A percentile compares a stretch with the other conserved stretches of the same genome.
Conservation (phyloP, 1,140 invertebrate species). For the Helicorthomorpha holstii region DNA sequence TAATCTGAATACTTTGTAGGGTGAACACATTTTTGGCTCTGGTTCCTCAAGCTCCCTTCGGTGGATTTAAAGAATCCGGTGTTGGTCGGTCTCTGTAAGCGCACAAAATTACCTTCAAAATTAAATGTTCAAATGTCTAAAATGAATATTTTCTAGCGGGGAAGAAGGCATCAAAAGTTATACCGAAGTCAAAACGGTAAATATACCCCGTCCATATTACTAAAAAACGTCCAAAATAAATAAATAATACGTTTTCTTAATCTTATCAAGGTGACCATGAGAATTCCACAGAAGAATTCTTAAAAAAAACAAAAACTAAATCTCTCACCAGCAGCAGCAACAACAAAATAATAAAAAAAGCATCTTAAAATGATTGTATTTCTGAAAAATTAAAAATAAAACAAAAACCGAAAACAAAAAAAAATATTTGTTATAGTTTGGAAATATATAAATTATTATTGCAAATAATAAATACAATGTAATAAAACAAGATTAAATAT, state of each 20-base stretch:
- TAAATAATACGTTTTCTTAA: neutral
- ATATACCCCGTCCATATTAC: too few species aligned
- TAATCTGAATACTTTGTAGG: slow-evolving; percentile 41
- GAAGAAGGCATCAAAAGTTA: slow-evolving; percentile 2
- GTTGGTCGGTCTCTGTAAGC: slow-evolving; percentile 60
- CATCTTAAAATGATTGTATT: too few species aligned
- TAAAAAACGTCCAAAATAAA: neutral
- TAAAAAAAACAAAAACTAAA: neutral
- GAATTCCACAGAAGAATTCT: slow-evolving; percentile 8
- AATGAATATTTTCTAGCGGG: slow-evolving; percentile 2
- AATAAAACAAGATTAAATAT: too few species aligned
- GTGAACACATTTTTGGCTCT: slow-evolving; percentile 67
- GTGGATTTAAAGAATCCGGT: slow-evolving; percentile 73
- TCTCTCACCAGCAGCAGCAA: too few species aligned
- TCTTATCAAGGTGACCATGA: neutral
- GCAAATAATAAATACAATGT: too few species aligned
- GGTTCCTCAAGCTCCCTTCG: slow-evolving; percentile 59
- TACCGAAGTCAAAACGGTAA: slow-evolving; percentile 4
- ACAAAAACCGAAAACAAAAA: too few species aligned
- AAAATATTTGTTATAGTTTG: too few species aligned
- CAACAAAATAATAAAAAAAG: too few species aligned
- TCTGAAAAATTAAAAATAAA: too few species aligned
- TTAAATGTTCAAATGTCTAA: neutral
- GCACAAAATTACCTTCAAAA: neutral
- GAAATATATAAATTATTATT: too few species aligned